Evolutionary conservation across 2,113 vertebrate genomes (phyloP).

Genomic region (Excalfactoria chinensis): DNA sequence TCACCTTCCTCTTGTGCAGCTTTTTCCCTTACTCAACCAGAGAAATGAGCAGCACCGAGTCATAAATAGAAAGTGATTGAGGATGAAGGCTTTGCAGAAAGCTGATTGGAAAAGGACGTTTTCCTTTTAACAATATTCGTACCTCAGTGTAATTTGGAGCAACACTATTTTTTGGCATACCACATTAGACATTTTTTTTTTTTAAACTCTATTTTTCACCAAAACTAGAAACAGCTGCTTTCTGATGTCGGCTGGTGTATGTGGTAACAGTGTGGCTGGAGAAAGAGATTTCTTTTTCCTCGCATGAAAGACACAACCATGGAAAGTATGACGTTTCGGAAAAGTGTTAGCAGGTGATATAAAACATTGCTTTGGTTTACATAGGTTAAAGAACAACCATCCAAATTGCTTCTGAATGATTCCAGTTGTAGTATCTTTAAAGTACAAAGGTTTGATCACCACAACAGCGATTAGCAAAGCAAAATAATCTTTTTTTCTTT

Average conservation of each 20-base stretch:
- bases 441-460: constrained; percentile 26
- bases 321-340: constrained; percentile 54
- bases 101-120: constrained; percentile 40
- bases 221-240: constrained; percentile 66
- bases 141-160: constrained; percentile 58
- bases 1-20: not conserved
- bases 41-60: not conserved
- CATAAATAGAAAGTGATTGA: constrained; percentile 41
- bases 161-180: not conserved
- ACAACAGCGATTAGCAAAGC: not conserved
- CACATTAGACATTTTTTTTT: constrained; percentile 36
- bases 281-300: constrained; percentile 58
- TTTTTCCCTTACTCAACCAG: not conserved
- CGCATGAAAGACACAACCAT: constrained; percentile 34
- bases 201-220: constrained; percentile 55
- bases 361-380: constrained; percentile 38
- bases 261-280: constrained; percentile 45
- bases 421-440: not conserved
- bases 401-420: constrained; percentile 20
- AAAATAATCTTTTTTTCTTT: not conserved
- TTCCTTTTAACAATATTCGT: constrained; percentile 44
- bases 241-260: constrained; percentile 57
- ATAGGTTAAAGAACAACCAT: not conserved
- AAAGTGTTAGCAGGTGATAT: constrained; percentile 70
- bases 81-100: not conserved